Conservation (phyloP, 2,113 vertebrate genomes). For the Sula dactylatra region DNA sequence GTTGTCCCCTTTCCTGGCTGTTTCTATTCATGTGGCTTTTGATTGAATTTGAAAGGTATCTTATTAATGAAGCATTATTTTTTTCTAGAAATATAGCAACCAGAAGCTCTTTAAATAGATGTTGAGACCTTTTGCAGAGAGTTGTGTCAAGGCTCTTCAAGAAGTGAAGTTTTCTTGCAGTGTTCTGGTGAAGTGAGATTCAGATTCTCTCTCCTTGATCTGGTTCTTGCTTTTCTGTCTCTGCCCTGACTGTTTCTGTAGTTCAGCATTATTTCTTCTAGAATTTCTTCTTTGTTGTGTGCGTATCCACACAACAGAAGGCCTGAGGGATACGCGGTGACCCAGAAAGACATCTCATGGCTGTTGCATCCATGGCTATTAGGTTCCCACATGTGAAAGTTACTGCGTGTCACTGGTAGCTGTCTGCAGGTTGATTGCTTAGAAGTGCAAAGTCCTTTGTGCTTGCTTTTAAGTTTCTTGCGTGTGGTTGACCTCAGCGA, state of each 20-base stretch:
- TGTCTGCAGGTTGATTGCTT: not conserved
- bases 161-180: not conserved
- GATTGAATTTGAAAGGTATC: not conserved
- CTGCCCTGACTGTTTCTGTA: not conserved
- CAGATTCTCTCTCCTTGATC: not conserved
- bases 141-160: not conserved
- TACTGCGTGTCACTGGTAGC: not conserved
- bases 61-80: not conserved
- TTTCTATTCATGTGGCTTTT: not conserved
- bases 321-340: not conserved
- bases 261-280: not conserved
- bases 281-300: not conserved
- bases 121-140: not conserved
- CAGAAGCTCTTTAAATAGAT: not conserved
- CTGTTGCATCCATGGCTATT: not conserved
- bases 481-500: not conserved
- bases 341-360: not conserved
- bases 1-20: not conserved
- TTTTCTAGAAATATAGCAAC: not conserved
- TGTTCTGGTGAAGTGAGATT: not conserved
- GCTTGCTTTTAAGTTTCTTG: not conserved
- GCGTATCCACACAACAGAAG: not conserved
- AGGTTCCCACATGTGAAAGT: accelerated
- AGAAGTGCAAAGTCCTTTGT: not conserved
- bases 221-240: not conserved